Base-by-base conservation (phyloP, 2,888 invertebrate genomes). In the Gnatocerus cornutus region DNA sequence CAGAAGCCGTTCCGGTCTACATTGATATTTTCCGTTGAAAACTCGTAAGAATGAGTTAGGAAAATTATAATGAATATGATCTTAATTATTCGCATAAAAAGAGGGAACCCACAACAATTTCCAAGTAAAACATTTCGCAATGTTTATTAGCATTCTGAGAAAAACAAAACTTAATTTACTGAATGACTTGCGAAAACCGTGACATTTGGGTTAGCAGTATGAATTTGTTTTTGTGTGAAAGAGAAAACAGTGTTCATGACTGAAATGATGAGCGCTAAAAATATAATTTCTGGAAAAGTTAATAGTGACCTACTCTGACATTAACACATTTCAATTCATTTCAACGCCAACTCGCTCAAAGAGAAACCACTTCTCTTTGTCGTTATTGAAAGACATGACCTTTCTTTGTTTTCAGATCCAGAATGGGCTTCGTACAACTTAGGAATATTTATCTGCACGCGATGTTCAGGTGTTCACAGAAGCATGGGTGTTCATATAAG, bases 361-460 rank as follows among this genome's bases (percentile, higher is more conserved):
- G 21, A 21, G 21, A 21, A 4, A 21, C 4, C 21, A 21, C 21
- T 4, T 21, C 21, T 21, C 21, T n/a, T n/a, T 21, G 4, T 21
- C 4, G 4, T 21, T 21, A 21, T 21, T 21, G 21, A 21, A 21
- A 21, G 21, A 21, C 2, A 21, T 21, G 21, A 21, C 21, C 21
- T 21, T 21, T 21, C 21, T 21, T 7, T n/a, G 7, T 8, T 66
- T 89, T 8, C 85, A 95, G 94, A 91, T 85, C 93, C 94, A 56
- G 94, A 95, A 87, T 96, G 94, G 94, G 95, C 95, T 1, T 95
- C 95, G 0, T 95, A 94, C 87, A 95, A 95, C 81, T 88, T 96
- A 73, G 95, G 96, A 21, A 93, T 95, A 76, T 96, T 96, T 83
- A 88, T 96, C 72, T 96, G 96, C 83, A 91, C 92, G 79, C 88